Percentiles rank a stretch among this genome's conserved stretches.
Evolutionary conservation across 2,888 invertebrate genomes (phyloP).

Genomic region (Drosophila nigritarsus): DNA sequence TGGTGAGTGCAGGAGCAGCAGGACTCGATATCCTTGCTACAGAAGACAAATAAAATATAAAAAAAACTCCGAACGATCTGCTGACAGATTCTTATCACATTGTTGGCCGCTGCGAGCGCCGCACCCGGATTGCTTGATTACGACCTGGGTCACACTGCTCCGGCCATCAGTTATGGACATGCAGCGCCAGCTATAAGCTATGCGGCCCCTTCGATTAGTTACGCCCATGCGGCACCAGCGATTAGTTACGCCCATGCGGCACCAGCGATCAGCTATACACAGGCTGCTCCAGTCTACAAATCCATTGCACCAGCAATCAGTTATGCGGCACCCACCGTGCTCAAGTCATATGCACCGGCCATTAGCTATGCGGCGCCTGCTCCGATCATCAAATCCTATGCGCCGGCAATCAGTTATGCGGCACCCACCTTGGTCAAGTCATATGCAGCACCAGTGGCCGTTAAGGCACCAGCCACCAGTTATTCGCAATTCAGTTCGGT

Average conservation of each 20-base stretch:
- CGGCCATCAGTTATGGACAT: constrained; percentile 38
- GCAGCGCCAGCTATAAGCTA: constrained; percentile 40
- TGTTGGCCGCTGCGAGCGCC: constrained; percentile 65
- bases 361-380: constrained; percentile 62
- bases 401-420: constrained; percentile 71
- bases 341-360: constrained; percentile 70
- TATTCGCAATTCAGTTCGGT: constrained; percentile 87
- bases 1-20: constrained; percentile 67
- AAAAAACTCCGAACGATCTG: not conserved
- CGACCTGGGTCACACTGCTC: constrained; percentile 51
- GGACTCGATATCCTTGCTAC: not conserved
- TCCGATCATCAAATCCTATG: constrained; percentile 44
- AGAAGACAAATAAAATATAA: not conserved
- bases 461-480: constrained; percentile 86
- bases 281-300: constrained; percentile 54
- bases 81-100: constrained; percentile 72
- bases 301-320: constrained; percentile 70
- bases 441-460: constrained; percentile 66
- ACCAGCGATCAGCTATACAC: constrained; percentile 62
- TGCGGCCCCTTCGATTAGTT: constrained; percentile 18
- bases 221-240: constrained; percentile 60
- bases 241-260: constrained; percentile 59
- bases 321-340: constrained; percentile 59
- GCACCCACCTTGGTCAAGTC: constrained; percentile 57
- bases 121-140: constrained; percentile 79